Conservation (phyloP, 2,888 invertebrate genomes). For the Eucera pruinosa region DNA sequence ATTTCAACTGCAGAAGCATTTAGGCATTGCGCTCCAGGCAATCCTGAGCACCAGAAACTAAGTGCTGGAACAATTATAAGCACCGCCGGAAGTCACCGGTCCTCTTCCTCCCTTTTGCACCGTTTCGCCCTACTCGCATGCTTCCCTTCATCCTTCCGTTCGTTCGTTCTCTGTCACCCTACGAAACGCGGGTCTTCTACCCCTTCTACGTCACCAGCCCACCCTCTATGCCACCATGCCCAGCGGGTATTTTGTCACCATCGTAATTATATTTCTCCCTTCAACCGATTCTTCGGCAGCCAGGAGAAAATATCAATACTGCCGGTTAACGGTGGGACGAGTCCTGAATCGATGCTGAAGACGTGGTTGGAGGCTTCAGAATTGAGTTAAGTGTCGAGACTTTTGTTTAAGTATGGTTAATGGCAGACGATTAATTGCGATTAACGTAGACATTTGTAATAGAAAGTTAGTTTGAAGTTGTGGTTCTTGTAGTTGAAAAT, state of each 20-base stretch:
- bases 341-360: constrained; percentile 41
- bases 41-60: constrained; percentile 68
- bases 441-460: neutral
- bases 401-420: neutral
- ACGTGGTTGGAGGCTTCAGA: neutral
- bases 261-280: constrained; percentile 80
- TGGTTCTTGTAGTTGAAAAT: neutral
- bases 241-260: constrained; percentile 80
- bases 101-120: constrained; percentile 43
- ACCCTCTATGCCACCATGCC: constrained; percentile 59
- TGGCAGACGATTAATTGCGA: neutral
- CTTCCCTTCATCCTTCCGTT: constrained; percentile 60
- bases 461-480: neutral
- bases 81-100: constrained; percentile 78
- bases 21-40: constrained; percentile 74
- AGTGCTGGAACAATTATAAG: constrained; percentile 79
- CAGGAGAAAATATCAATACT: constrained; percentile 73
- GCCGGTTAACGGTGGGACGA: constrained; percentile 49
- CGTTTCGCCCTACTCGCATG: constrained; percentile 42
- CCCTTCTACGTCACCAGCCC: constrained; percentile 27
- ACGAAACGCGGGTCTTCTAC: constrained; percentile 36
- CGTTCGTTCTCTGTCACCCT: constrained; percentile 40
- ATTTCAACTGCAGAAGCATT: constrained; percentile 73
- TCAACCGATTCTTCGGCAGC: constrained; percentile 64
- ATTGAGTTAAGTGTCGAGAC: constrained; percentile 5